These are phyloP conservation scores for Littorina saxatilis DNA, from an alignment of 1,140 invertebrate genomes.

Conservation along the genomic window DNA sequence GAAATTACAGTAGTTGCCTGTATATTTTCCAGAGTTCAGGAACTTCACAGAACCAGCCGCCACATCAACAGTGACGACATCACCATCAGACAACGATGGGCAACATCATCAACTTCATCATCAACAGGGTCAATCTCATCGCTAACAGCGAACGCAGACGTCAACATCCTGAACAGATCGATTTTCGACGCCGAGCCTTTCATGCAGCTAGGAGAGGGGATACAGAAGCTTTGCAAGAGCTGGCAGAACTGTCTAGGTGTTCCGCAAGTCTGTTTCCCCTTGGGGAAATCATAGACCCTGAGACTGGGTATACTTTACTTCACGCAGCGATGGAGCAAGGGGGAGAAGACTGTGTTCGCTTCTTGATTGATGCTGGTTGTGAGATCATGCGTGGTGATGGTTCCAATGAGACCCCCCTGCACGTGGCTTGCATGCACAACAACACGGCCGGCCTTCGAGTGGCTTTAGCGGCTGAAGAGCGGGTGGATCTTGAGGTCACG, in stretches of 20 bases:
- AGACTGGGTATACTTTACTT: background rate
- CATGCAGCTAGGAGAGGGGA: background rate
- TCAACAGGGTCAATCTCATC: background rate
- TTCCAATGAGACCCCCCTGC: background rate
- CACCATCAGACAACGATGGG: background rate
- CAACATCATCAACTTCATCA: background rate
- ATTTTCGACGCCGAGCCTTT: background rate
- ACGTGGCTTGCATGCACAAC: background rate
- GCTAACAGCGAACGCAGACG: no score
- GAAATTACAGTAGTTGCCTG: background rate
- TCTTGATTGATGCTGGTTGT: background rate
- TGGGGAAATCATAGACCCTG: background rate
- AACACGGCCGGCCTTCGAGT: background rate
- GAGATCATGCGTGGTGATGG: background rate
- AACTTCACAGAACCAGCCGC: background rate
- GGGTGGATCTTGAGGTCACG: background rate
- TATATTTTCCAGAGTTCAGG: background rate
- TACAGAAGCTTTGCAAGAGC: background rate
- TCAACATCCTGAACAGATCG: background rate
- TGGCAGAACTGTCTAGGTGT: background rate
- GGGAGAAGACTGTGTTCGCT: background rate
- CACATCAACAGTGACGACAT: no score
- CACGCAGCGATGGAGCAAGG: constrained; percentile 2
- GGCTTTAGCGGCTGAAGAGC: background rate
- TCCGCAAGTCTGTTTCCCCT: background rate